phyloP scores from a whole-genome alignment of 1,140 invertebrate species.

The Cardiocondyla obscurior region DNA sequence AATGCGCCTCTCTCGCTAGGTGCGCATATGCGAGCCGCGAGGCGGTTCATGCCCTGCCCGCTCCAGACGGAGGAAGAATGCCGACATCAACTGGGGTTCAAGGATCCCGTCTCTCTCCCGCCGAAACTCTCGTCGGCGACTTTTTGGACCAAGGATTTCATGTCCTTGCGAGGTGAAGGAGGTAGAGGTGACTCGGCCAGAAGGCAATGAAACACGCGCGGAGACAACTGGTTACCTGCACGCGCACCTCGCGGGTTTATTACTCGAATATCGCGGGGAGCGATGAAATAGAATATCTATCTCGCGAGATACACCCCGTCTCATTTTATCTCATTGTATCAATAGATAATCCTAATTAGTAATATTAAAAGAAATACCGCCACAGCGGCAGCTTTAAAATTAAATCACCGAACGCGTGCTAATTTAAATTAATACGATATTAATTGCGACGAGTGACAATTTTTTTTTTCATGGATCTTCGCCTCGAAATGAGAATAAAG shows the following conservation, averaged over 20 bases:
- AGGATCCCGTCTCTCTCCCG: constrained; percentile 12
- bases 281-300: background rate
- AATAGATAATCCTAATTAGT: too few relatives aligned
- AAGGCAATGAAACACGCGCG: background rate
- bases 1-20: background rate
- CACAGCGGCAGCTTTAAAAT: too few relatives aligned
- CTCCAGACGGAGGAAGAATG: constrained; percentile 29
- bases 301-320: too few relatives aligned
- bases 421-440: background rate
- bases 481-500: background rate
- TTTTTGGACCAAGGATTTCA: constrained; percentile 42
- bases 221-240: background rate
- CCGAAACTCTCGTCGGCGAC: background rate
- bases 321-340: background rate
- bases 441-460: background rate
- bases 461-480: background rate
- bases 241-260: background rate
- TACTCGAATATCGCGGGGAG: background rate
- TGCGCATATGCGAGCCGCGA: background rate
- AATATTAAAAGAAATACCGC: too few relatives aligned
- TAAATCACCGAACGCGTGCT: too few relatives aligned
- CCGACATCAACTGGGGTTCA: constrained; percentile 33
- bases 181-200: background rate
- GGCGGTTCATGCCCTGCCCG: background rate
- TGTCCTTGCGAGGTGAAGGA: constrained; percentile 48